phyloP scores from a whole-genome alignment of 1,140 invertebrate species.

The Pseudachorutes palmiensis region DNA sequence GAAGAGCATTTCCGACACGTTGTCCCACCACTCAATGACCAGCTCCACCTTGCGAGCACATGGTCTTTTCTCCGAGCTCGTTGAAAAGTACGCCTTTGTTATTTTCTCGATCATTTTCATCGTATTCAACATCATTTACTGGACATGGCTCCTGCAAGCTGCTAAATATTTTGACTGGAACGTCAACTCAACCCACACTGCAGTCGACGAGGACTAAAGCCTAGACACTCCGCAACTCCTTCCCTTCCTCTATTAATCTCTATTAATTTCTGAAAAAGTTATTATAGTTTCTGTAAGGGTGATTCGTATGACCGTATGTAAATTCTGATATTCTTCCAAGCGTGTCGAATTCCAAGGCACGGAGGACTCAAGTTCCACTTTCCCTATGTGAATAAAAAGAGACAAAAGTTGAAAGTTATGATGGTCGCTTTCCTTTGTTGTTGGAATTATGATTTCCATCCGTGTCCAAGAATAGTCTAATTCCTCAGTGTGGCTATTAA shows the following conservation, averaged over 20 bases:
- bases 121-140: slow-evolving; percentile 23
- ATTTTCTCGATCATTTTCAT: slow-evolving; percentile 27
- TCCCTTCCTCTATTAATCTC: too few species aligned
- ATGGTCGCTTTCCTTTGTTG: too few species aligned
- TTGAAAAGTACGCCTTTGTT: slow-evolving; percentile 24
- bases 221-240: too few species aligned
- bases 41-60: not conserved
- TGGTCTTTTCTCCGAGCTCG: not conserved
- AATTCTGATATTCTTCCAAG: too few species aligned
- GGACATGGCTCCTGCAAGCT: slow-evolving; percentile 22
- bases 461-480: not conserved
- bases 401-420: too few species aligned
- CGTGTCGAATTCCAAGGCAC: too few species aligned
- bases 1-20: not conserved
- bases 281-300: too few species aligned
- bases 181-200: slow-evolving; percentile 8
- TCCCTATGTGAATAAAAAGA: too few species aligned
- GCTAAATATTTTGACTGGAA: slow-evolving; percentile 9
- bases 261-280: too few species aligned
- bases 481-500: not conserved
- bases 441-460: not conserved
- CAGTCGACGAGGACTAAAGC: slow-evolving; percentile 1
- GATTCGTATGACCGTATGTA: too few species aligned
- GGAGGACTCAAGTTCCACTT: too few species aligned
- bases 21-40: not conserved